phyloP scores from a whole-genome alignment of 2,888 invertebrate genomes.

The Macaria liturata region DNA sequence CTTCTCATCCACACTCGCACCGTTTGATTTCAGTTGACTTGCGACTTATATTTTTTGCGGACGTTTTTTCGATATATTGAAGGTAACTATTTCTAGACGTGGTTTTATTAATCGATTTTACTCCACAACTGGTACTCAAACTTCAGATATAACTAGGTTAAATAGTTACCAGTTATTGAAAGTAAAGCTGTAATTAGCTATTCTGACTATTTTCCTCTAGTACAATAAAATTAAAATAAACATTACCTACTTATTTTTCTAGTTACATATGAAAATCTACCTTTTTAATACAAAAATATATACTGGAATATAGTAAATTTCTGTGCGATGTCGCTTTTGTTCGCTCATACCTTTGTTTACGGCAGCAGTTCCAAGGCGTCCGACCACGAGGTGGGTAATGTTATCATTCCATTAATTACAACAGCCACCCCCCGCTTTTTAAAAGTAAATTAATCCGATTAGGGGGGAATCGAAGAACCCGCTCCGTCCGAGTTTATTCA shows the following conservation, averaged over 20 bases:
- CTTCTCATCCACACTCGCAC: constrained; percentile 73
- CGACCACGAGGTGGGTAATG: constrained; percentile 78
- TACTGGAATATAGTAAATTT: neutral
- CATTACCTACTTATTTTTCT: too few relatives aligned
- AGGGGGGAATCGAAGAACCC: constrained; percentile 82
- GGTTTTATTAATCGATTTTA: too few relatives aligned
- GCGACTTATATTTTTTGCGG: constrained; percentile 5
- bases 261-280: too few relatives aligned
- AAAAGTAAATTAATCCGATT: constrained; percentile 84
- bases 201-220: too few relatives aligned
- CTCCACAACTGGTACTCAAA: too few relatives aligned
- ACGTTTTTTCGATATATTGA: neutral
- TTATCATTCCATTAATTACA: constrained; percentile 83
- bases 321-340: constrained; percentile 24
- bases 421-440: constrained; percentile 78
- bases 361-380: constrained; percentile 60
- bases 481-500: constrained; percentile 81
- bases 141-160: too few relatives aligned
- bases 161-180: too few relatives aligned
- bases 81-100: too few relatives aligned
- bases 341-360: constrained; percentile 46
- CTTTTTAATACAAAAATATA: too few relatives aligned
- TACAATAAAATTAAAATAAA: too few relatives aligned
- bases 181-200: too few relatives aligned
- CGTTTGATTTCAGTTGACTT: constrained; percentile 45